These are phyloP conservation scores for Scytalopus superciliaris DNA, from an alignment of 2,113 vertebrate species.

Conservation along the genomic window DNA sequence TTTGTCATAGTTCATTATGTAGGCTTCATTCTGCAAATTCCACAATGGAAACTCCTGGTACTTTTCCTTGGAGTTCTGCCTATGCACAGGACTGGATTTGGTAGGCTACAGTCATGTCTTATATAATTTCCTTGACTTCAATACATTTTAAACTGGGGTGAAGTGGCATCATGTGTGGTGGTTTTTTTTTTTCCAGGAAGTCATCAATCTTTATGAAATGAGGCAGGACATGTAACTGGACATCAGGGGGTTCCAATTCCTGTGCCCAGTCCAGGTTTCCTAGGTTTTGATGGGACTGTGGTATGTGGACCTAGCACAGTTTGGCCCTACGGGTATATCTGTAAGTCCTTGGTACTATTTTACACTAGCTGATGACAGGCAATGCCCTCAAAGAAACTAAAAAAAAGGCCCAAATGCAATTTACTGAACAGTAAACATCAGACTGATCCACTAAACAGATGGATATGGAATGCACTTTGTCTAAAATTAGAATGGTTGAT, in stretches of 20 bases:
- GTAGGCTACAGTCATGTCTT: background rate
- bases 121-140: constrained; percentile 8
- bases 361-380: background rate
- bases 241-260: background rate
- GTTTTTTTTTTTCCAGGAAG: background rate
- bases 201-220: constrained; percentile 1
- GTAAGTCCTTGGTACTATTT: background rate
- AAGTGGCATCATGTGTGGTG: background rate
- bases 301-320: background rate
- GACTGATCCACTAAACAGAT: constrained; percentile 33
- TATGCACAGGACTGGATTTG: background rate
- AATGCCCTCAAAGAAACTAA: background rate
- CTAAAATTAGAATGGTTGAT: constrained; percentile 28
- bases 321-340: background rate
- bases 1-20: background rate
- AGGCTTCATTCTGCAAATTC: background rate
- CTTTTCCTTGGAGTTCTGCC: constrained; percentile 5
- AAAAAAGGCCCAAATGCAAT: background rate
- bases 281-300: background rate
- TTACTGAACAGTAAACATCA: background rate
- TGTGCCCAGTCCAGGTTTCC: background rate
- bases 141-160: background rate
- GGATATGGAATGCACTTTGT: constrained; percentile 3
- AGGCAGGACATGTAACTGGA: background rate
- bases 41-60: background rate